phyloP scores from a whole-genome alignment of 1,140 invertebrate genomes.

The Cherax quadricarinatus region DNA sequence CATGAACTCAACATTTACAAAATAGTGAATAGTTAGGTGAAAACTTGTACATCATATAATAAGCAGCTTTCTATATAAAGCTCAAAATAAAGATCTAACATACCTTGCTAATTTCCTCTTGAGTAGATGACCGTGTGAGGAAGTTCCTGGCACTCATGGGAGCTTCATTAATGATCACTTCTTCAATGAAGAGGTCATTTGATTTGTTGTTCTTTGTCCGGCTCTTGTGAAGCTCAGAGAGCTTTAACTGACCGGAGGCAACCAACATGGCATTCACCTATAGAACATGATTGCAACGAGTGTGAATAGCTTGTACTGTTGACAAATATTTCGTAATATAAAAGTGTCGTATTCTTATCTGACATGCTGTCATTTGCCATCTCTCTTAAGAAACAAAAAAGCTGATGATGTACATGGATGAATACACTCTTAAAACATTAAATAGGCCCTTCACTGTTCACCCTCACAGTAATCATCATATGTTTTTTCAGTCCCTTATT shows the following conservation, averaged over 20 bases:
- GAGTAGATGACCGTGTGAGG: slow-evolving; percentile 77
- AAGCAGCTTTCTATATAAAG: too few species aligned
- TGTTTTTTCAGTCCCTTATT: too few species aligned
- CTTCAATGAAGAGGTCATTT: slow-evolving; percentile 75
- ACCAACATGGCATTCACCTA: slow-evolving; percentile 68
- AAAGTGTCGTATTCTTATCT: background rate
- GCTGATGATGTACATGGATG: too few species aligned
- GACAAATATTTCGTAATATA: background rate
- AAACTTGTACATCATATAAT: too few species aligned
- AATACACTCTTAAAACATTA: too few species aligned
- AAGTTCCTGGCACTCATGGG: slow-evolving; percentile 78
- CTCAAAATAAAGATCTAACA: background rate
- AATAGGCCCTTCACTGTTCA: too few species aligned
- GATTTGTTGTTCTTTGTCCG: slow-evolving; percentile 67
- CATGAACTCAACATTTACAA: too few species aligned
- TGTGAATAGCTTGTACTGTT: background rate
- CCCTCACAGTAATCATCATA: too few species aligned
- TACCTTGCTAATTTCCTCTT: slow-evolving; percentile 77
- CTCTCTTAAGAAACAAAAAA: too few species aligned
- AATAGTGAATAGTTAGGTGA: too few species aligned
- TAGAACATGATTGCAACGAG: slow-evolving; percentile 10
- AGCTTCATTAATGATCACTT: slow-evolving; percentile 79
- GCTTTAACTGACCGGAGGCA: slow-evolving; percentile 64
- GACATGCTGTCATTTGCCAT: too few species aligned
- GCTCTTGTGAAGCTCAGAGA: slow-evolving; percentile 64